phyloP scores from a whole-genome alignment of 2,888 invertebrate species.

The Pseudoips prasinana region DNA sequence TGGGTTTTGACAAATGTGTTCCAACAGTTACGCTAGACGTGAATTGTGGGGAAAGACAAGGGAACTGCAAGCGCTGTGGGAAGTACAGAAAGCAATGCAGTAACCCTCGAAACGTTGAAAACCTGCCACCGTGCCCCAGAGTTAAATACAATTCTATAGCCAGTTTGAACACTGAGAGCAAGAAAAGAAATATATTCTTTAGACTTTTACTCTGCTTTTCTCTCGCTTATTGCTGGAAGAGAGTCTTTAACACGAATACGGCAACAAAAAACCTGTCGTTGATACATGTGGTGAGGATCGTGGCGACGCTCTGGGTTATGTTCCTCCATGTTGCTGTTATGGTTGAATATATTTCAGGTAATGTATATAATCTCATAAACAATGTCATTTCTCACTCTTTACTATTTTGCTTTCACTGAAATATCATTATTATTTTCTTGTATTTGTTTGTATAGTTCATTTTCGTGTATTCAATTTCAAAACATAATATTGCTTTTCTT shows the following conservation, averaged over 20 bases:
- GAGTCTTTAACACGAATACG: slow-evolving; percentile 68
- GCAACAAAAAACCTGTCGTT: slow-evolving; percentile 76
- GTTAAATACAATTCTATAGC: slow-evolving; percentile 58
- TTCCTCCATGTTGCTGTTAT: slow-evolving; percentile 83
- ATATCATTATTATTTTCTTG: no score
- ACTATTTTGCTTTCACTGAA: no score
- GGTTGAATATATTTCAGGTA: slow-evolving; percentile 84
- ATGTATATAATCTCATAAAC: no score
- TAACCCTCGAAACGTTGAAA: slow-evolving; percentile 40
- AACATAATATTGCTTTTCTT: no score
- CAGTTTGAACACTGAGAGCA: slow-evolving; percentile 54
- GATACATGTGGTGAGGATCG: slow-evolving; percentile 83
- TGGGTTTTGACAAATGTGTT: slow-evolving; percentile 50
- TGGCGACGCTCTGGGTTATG: slow-evolving; percentile 86
- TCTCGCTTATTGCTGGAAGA: slow-evolving; percentile 60
- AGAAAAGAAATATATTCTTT: slow-evolving; percentile 45
- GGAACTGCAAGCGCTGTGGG: slow-evolving; percentile 66
- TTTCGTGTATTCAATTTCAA: no score
- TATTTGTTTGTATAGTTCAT: no score
- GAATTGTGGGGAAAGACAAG: slow-evolving; percentile 53
- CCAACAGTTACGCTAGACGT: slow-evolving; percentile 69
- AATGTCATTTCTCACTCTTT: no score
- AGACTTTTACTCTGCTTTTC: slow-evolving; percentile 68
- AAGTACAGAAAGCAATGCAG: slow-evolving; percentile 68
- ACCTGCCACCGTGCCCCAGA: slow-evolving; percentile 52